These are phyloP conservation scores for Caenorhabditis zanzibari DNA, from an alignment of 2,888 invertebrate species.

Conservation along the genomic window DNA sequence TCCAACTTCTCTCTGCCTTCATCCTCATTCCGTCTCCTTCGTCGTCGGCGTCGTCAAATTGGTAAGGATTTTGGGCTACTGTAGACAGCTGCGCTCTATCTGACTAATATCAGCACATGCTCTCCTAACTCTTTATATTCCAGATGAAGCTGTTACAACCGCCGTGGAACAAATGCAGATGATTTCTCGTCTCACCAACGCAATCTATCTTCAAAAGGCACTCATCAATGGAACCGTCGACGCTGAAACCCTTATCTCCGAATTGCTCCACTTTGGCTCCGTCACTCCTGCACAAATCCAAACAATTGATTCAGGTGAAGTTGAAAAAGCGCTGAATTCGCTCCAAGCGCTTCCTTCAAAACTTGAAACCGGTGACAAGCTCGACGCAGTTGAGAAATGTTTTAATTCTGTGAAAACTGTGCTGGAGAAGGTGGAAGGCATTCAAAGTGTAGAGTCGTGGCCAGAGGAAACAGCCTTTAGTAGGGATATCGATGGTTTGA, in stretches of 20 bases:
- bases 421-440: neutral
- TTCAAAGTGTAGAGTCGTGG: neutral
- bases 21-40: no score
- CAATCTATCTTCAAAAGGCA: constrained; percentile 2
- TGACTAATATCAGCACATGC: no score
- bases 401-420: neutral
- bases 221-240: neutral
- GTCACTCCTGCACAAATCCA: constrained; percentile 2
- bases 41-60: no score
- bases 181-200: constrained; percentile 30
- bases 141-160: neutral
- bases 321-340: neutral
- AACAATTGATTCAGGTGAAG: neutral
- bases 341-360: neutral
- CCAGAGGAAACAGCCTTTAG: neutral
- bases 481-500: neutral
- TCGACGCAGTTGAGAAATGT: neutral
- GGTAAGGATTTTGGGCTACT: no score
- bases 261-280: constrained; percentile 8
- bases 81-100: no score
- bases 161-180: constrained; percentile 1
- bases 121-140: neutral
- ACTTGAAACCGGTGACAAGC: neutral
- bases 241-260: constrained; percentile 4
- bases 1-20: no score